A percentile compares a stretch with the other conserved stretches of the same genome.
These are phyloP conservation scores for Saxidomus purpurata DNA, from an alignment of 1,140 invertebrate genomes.

Conservation along the genomic window DNA sequence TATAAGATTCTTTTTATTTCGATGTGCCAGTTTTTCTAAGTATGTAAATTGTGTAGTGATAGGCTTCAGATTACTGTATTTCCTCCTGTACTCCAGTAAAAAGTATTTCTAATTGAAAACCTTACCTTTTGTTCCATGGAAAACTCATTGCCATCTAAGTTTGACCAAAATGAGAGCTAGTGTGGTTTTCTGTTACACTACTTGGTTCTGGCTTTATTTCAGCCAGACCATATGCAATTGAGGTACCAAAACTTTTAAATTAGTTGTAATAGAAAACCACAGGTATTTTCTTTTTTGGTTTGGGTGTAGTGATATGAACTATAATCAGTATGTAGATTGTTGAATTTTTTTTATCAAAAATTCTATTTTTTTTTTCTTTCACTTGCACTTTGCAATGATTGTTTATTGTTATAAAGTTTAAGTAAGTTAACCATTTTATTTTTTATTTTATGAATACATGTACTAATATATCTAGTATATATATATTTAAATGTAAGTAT, in stretches of 20 bases:
- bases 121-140: constrained; percentile 47
- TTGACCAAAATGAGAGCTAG: background rate
- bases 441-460: constrained; percentile 18
- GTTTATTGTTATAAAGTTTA: constrained; percentile 45
- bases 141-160: constrained; percentile 12
- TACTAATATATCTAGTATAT: constrained; percentile 37
- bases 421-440: constrained; percentile 3
- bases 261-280: background rate
- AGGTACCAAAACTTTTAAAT: no score
- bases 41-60: background rate
- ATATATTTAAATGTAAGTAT: constrained; percentile 34
- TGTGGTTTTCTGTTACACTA: background rate
- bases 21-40: constrained; percentile 40
- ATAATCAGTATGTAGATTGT: constrained; percentile 29
- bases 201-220: background rate
- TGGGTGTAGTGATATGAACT: constrained; percentile 11
- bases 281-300: background rate
- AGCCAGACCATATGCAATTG: no score
- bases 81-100: background rate
- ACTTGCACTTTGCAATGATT: constrained; percentile 8
- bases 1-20: constrained; percentile 31
- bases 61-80: background rate
- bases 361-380: constrained; percentile 27
- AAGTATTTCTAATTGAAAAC: constrained; percentile 2
- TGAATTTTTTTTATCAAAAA: constrained; percentile 16